Conservation (phyloP, 2,797 vertebrate species). For the Macrochelys suwanniensis region DNA sequence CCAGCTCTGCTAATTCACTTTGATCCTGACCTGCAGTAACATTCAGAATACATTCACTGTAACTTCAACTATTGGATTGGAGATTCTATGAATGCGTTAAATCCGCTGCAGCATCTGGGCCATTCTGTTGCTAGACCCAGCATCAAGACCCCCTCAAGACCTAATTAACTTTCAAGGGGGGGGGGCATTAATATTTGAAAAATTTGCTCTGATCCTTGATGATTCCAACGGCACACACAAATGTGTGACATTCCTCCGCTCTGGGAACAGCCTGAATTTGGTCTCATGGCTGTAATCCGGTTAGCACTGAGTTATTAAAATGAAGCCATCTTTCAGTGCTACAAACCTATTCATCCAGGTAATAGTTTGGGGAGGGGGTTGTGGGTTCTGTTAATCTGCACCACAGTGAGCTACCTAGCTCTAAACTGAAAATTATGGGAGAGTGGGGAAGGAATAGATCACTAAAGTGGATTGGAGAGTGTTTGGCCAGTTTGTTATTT, state of each 20-base stretch:
- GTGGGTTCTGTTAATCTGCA: constrained; percentile 69
- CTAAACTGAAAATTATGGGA: constrained; percentile 55
- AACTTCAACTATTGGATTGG: background rate
- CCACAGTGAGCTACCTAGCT: constrained; percentile 50
- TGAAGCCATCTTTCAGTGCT: constrained; percentile 69
- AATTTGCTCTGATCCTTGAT: constrained; percentile 45
- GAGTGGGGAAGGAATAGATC: constrained; percentile 62
- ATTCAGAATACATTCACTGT: background rate
- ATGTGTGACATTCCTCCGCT: constrained; percentile 48
- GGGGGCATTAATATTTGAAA: background rate
- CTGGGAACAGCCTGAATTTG: constrained; percentile 33
- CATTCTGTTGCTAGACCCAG: accelerated
- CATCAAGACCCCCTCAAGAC: background rate
- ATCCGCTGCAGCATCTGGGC: accelerated
- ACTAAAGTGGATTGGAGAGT: constrained; percentile 50
- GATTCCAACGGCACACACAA: constrained; percentile 30
- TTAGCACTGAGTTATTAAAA: constrained; percentile 74
- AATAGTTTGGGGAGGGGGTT: constrained; percentile 67
- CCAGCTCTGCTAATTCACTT: background rate
- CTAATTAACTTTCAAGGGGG: background rate
- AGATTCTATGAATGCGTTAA: background rate
- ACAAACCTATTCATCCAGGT: constrained; percentile 72
- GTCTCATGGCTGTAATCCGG: constrained; percentile 56
- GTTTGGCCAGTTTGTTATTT: constrained; percentile 49
- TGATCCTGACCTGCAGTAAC: background rate